Base-by-base conservation (phyloP, 2,113 vertebrate species). In the Syrrhaptes paradoxus region DNA sequence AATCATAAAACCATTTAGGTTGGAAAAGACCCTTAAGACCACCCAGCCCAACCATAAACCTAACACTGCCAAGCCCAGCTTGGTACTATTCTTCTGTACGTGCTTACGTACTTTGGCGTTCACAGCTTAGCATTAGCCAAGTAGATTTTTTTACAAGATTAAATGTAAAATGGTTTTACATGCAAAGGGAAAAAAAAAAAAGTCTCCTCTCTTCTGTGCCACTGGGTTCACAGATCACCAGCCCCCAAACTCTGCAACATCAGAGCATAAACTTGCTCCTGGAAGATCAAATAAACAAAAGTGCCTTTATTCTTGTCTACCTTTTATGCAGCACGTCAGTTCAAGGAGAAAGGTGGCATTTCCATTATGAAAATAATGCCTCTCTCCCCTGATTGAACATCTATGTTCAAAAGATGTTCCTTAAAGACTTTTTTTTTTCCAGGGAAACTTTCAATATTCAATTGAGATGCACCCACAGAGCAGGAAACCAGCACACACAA, bases 281-380 rank as follows among this genome's bases (percentile, higher is more conserved):
- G 14, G 19, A 88, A 87, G 68, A 87, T 74, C 55, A 95, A 59
- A 74, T 21, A 80, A 80, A 38, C 22, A 63, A 11, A 49, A 87
- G 17, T 32, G 20, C 26, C 86, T 83, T 72, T 63, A 46, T 52
- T 90, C 55, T 70, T 80, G 78, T 22, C 79, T 74, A 59, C 24
- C 22, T 77, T 83, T 54, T 48, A 93, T 41, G 43, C 32, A 91
- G 43, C 55, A 80, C 52, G 59, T 90, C 57, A 48, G 38, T 78
- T 91, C 29, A 86, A 84, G 57, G 13, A 14, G 20, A 92, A 80
- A 63, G 48, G 68, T 18, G 19, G 46, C 52, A 49, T 76, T 93
- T 93, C 83, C 75, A 70, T 66, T 58, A 57, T 1, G 0, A 83
- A 84, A 90, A 67, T 77, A 92, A 55, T 20, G 48, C 36, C 24